phyloP scores from a whole-genome alignment of 2,888 invertebrate species.

The Pemphredon lugubris region DNA sequence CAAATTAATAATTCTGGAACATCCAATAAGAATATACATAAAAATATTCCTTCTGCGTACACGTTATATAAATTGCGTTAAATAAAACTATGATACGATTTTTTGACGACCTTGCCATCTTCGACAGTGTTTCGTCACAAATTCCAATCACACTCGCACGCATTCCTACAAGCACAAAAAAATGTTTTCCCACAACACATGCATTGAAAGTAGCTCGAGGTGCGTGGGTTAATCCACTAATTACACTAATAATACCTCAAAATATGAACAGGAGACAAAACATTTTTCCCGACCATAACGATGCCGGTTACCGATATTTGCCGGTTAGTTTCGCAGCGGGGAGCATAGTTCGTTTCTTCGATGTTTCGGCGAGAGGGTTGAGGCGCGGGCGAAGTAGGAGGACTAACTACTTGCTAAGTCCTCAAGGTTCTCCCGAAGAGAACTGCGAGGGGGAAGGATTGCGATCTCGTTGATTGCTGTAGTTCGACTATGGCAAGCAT shows the following conservation, averaged over 20 bases:
- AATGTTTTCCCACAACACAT: neutral
- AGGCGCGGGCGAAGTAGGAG: slow-evolving; percentile 63
- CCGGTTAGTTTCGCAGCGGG: slow-evolving; percentile 36
- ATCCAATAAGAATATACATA: neutral
- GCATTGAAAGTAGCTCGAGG: too few species aligned
- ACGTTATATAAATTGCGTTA: too few species aligned
- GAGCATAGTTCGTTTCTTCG: slow-evolving; percentile 63
- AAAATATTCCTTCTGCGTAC: too few species aligned
- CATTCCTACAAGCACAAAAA: neutral
- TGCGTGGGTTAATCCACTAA: too few species aligned
- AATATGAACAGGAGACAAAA: too few species aligned
- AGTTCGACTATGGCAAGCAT: slow-evolving; percentile 63
- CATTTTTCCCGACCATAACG: too few species aligned
- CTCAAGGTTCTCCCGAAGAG: slow-evolving; percentile 69
- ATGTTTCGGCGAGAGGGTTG: slow-evolving; percentile 38
- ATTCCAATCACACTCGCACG: too few species aligned
- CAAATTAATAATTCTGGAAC: too few species aligned
- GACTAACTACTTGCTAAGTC: slow-evolving; percentile 77
- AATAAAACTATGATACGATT: neutral
- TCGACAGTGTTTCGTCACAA: too few species aligned
- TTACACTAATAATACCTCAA: too few species aligned
- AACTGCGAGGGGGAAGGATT: slow-evolving; percentile 61
- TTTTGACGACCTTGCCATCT: neutral
- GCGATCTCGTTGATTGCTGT: slow-evolving; percentile 76
- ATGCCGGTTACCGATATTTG: too few species aligned